A percentile compares a stretch with the other conserved stretches of the same genome.
phyloP scores from a whole-genome alignment of 2,888 invertebrate species.

The Pyrocoelia pectoralis region DNA sequence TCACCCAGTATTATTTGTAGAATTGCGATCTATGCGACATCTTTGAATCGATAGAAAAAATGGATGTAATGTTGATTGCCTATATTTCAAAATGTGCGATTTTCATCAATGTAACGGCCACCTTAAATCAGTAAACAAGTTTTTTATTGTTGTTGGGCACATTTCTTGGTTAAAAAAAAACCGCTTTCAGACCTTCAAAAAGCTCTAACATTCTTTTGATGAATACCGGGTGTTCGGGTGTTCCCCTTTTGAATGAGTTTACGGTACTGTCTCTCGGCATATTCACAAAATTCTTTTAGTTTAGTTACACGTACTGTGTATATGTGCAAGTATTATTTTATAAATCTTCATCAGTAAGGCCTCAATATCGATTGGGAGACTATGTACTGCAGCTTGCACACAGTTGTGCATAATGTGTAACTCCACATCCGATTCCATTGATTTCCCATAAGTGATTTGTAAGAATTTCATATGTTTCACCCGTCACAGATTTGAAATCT shows the following conservation, averaged over 20 bases:
- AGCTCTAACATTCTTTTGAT: neutral
- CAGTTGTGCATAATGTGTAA: constrained; percentile 18
- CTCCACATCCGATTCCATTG: constrained; percentile 19
- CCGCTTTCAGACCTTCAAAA: neutral
- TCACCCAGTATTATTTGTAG: too few species aligned
- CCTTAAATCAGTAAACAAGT: neutral
- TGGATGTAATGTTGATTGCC: too few species aligned
- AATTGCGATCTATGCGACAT: too few species aligned
- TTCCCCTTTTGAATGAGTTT: neutral
- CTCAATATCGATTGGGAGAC: constrained; percentile 15
- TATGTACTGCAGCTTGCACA: constrained; percentile 14
- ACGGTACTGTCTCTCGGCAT: neutral
- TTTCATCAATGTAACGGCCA: too few species aligned
- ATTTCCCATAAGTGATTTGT: neutral
- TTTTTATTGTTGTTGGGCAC: neutral
- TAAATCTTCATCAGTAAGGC: constrained; percentile 13
- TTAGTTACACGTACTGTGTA: constrained; percentile 11
- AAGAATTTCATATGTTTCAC: constrained; percentile 13
- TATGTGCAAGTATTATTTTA: constrained; percentile 14
- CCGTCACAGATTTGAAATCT: constrained; percentile 8
- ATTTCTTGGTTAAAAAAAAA: neutral
- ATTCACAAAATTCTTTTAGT: constrained; percentile 11
- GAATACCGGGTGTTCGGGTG: too few species aligned
- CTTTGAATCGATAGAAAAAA: too few species aligned
- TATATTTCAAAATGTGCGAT: too few species aligned